Conservation (phyloP, 2,888 invertebrate genomes). For the Amaurobius ferox region DNA sequence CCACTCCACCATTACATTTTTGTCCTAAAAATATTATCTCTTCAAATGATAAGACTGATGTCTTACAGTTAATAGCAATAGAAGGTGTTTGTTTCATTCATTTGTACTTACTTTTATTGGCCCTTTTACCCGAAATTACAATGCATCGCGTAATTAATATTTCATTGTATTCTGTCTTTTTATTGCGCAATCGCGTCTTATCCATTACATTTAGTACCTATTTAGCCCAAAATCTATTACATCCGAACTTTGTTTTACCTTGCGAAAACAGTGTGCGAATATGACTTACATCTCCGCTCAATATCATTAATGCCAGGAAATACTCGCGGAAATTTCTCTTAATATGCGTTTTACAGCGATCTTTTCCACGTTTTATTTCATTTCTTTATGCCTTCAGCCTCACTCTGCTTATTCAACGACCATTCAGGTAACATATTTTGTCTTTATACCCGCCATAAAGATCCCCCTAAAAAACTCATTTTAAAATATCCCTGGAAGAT, state of each 20-base stretch:
- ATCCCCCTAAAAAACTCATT: conserved; percentile 4
- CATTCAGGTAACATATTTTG: not conserved
- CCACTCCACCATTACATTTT: too few relatives aligned
- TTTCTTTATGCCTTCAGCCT: not conserved
- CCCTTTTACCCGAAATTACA: too few relatives aligned
- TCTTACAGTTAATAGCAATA: too few relatives aligned
- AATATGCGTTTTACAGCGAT: not conserved
- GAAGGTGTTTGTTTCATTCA: too few relatives aligned
- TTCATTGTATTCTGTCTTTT: too few relatives aligned
- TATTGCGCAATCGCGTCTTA: too few relatives aligned
- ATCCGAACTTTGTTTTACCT: not conserved
- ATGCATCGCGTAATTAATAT: too few relatives aligned
- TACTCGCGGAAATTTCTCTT: not conserved
- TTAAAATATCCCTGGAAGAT: not conserved
- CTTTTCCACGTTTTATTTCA: not conserved
- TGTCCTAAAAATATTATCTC: too few relatives aligned
- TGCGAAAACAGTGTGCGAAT: not conserved
- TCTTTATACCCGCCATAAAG: not conserved
- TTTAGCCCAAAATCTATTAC: not conserved
- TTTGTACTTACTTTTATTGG: too few relatives aligned
- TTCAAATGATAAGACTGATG: too few relatives aligned
- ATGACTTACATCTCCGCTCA: not conserved
- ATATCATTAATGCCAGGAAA: too few relatives aligned
- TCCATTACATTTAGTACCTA: not conserved
- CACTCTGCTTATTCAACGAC: not conserved